A percentile compares a stretch with the other conserved stretches of the same genome.
These are phyloP conservation scores for Meandrusa payeni DNA, from an alignment of 2,888 invertebrate genomes.

Conservation along the genomic window DNA sequence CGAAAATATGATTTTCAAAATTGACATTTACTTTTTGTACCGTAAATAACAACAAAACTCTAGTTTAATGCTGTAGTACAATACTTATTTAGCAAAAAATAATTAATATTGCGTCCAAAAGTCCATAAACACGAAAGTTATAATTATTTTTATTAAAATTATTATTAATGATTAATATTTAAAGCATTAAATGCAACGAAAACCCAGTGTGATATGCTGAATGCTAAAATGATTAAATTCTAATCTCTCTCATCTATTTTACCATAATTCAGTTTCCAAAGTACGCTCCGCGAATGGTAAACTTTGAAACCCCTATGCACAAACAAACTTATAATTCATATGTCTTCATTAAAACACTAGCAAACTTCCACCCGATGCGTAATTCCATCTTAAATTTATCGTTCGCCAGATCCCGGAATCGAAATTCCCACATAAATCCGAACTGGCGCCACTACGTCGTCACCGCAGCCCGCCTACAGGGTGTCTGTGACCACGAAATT, in stretches of 20 bases:
- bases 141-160: too few species aligned
- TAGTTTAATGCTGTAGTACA: too few species aligned
- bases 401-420: conserved; percentile 31
- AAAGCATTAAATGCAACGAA: too few species aligned
- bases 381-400: conserved; percentile 34
- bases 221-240: too few species aligned
- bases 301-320: not conserved
- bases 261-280: not conserved
- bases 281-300: not conserved
- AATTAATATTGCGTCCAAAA: too few species aligned
- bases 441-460: conserved; percentile 50
- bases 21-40: too few species aligned
- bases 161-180: too few species aligned
- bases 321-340: conserved; percentile 12
- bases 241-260: not conserved
- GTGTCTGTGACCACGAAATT: conserved; percentile 33
- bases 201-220: too few species aligned
- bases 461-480: conserved; percentile 42
- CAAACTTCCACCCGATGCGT: conserved; percentile 28
- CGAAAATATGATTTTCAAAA: too few species aligned
- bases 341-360: conserved; percentile 22
- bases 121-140: too few species aligned
- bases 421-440: conserved; percentile 49
- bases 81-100: too few species aligned
- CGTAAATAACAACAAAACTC: too few species aligned